A percentile compares a stretch with the other conserved stretches of the same genome.
Evolutionary conservation across 2,113 vertebrate genomes (phyloP).

Genomic region (Chaetorhynchus papuensis): DNA sequence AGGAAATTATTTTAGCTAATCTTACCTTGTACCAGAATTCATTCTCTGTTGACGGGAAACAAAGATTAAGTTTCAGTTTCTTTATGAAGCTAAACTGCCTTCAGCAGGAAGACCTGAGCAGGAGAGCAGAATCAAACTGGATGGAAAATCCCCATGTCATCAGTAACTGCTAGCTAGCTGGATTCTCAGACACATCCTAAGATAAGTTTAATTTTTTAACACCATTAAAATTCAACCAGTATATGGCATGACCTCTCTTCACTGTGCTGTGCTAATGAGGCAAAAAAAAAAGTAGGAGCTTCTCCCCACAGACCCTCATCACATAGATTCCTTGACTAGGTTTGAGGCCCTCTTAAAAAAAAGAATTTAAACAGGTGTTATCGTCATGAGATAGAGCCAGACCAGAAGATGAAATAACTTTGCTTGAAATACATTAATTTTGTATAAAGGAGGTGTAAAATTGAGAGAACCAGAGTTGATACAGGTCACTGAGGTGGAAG

Average conservation of each 20-base stretch:
- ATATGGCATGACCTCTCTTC: background rate
- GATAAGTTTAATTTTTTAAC: background rate
- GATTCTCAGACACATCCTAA: background rate
- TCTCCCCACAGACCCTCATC: background rate
- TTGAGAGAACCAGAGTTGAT: background rate
- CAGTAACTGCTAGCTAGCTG: background rate
- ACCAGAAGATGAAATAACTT: background rate
- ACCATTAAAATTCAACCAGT: background rate
- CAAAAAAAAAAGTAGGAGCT: background rate
- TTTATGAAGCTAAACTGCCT: background rate
- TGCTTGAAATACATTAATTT: background rate
- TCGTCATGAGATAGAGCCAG: background rate
- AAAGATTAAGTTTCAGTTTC: background rate
- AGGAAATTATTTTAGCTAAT: background rate
- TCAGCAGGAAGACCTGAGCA: background rate
- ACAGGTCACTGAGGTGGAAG: background rate
- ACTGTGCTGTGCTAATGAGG: background rate
- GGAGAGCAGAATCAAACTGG: background rate
- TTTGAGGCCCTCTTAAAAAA: background rate
- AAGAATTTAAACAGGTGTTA: background rate
- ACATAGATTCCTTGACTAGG: background rate
- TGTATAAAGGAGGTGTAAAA: background rate
- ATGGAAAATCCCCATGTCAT: background rate
- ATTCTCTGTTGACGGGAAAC: background rate
- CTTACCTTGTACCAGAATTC: background rate